A percentile compares a stretch with the other conserved stretches of the same genome.
Conservation (phyloP, 2,888 invertebrate genomes). For the Diplolepis rosae region DNA sequence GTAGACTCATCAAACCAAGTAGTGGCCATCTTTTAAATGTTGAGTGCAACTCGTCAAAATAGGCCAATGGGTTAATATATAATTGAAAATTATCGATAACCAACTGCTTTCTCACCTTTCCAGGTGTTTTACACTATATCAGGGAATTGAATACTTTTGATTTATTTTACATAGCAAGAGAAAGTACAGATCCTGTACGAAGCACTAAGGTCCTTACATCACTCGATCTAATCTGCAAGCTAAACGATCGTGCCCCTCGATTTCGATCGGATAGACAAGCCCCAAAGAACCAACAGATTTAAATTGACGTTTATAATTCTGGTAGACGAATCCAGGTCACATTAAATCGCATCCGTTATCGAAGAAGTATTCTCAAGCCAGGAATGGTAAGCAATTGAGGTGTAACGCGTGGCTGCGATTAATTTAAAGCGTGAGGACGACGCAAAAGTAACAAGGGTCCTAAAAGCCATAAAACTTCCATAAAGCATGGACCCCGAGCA, state of each 20-base stretch:
- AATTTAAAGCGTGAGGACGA: not conserved
- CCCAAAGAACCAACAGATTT: not conserved
- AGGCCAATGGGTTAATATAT: too few relatives aligned
- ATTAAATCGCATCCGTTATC: not conserved
- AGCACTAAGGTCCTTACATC: not conserved
- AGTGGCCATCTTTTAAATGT: too few relatives aligned
- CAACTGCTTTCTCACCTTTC: not conserved
- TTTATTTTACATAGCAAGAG: not conserved
- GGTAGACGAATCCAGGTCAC: constrained; percentile 9
- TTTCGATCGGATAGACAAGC: not conserved
- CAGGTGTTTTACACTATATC: not conserved
- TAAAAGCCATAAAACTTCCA: not conserved
- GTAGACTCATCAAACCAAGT: too few relatives aligned
- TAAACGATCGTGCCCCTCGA: constrained; percentile 11
- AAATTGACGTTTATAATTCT: not conserved
- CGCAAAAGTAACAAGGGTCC: not conserved
- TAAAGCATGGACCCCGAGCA: constrained; percentile 21
- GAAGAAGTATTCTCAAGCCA: not conserved
- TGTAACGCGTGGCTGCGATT: not conserved
- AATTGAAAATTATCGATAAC: too few relatives aligned
- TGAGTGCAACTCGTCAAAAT: too few relatives aligned
- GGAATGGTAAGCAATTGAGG: not conserved
- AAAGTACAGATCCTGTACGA: constrained; percentile 15
- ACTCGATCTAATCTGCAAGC: constrained; percentile 9
- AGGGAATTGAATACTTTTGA: not conserved